A percentile compares a stretch with the other conserved stretches of the same genome.
Evolutionary conservation across 2,113 vertebrate species (phyloP).

Genomic region (Pelecanus crispus): DNA sequence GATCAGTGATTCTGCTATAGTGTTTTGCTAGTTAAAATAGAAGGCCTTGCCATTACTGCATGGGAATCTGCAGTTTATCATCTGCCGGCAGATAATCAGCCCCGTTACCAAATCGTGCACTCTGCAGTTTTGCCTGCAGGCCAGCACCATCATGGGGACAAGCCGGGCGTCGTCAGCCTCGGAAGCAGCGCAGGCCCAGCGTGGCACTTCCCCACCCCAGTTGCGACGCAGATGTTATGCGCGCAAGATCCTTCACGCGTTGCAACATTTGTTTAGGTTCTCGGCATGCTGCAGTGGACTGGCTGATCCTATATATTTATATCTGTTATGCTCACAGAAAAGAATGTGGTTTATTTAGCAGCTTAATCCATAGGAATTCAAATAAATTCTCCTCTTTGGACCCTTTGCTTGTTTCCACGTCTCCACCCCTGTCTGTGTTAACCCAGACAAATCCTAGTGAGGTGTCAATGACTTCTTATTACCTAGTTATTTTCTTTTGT

Average conservation of each 20-base stretch:
- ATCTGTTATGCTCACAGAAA: neutral
- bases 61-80: neutral
- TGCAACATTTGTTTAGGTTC: neutral
- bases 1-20: neutral
- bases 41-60: neutral
- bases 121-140: neutral
- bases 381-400: neutral
- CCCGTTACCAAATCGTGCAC: rapidly evolving
- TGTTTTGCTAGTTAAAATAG: neutral
- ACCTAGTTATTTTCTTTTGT: neutral
- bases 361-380: neutral
- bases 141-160: neutral
- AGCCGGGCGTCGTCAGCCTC: neutral
- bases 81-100: neutral
- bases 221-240: neutral
- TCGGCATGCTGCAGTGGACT: neutral
- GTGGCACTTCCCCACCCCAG: neutral
- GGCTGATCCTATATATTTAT: neutral
- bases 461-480: neutral
- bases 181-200: neutral
- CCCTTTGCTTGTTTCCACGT: neutral
- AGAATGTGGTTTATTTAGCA: neutral
- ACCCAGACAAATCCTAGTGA: neutral
- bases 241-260: neutral
- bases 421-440: neutral